Percentiles rank a stretch among this genome's conserved stretches.
Conservation (phyloP, 2,888 invertebrate genomes). For the Calameuta filiformis region DNA sequence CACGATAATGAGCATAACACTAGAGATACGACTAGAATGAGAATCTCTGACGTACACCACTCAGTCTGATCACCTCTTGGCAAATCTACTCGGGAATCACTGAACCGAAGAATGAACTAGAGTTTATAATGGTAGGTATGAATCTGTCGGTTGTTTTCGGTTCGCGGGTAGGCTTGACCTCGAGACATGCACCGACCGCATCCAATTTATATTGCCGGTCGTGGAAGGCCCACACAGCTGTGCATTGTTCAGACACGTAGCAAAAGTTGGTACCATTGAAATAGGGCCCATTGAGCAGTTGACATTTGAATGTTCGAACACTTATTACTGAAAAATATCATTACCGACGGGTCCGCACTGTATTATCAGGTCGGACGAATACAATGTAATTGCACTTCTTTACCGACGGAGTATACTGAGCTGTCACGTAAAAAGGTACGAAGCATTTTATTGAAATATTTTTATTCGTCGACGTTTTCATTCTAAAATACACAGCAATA, state of each 20-base stretch:
- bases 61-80: not conserved
- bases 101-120: constrained; percentile 8
- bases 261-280: constrained; percentile 8
- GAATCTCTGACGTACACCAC: not conserved
- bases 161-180: constrained; percentile 37
- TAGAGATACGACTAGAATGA: not conserved
- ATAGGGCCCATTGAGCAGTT: not conserved
- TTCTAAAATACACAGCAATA: not conserved
- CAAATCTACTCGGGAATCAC: constrained; percentile 2
- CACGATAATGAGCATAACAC: not conserved
- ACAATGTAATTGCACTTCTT: not conserved
- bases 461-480: not conserved
- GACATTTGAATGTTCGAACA: not conserved
- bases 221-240: constrained; percentile 31
- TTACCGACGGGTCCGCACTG: not conserved
- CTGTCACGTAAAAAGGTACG: not conserved
- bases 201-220: constrained; percentile 38
- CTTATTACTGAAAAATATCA: not conserved
- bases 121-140: constrained; percentile 22
- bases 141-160: constrained; percentile 36
- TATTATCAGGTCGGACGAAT: not conserved
- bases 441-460: not conserved
- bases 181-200: constrained; percentile 42
- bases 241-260: constrained; percentile 24
- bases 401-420: not conserved